phyloP scores from a whole-genome alignment of 2,888 invertebrate species.

The Eustalomyia histrio region DNA sequence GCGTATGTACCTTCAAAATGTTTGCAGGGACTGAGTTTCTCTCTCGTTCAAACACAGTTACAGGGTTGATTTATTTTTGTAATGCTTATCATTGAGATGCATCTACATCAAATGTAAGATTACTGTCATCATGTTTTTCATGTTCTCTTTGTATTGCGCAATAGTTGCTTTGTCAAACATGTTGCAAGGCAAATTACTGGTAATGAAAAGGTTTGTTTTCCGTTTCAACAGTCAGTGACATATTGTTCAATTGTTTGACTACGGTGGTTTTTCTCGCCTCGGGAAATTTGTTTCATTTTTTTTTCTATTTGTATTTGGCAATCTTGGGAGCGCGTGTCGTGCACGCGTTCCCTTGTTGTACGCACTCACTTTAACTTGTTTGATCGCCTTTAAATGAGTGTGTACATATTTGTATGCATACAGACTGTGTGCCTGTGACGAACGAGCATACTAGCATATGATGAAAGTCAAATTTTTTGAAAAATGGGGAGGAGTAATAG shows the following conservation, averaged over 20 bases:
- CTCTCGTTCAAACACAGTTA: slow-evolving; percentile 25
- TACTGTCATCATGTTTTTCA: slow-evolving; percentile 75
- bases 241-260: slow-evolving; percentile 72
- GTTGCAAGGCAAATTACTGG: slow-evolving; percentile 65
- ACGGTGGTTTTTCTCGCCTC: slow-evolving; percentile 78
- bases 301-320: slow-evolving; percentile 57
- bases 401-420: slow-evolving; percentile 57
- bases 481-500: slow-evolving; percentile 38
- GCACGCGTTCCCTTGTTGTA: slow-evolving; percentile 68
- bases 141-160: slow-evolving; percentile 47
- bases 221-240: slow-evolving; percentile 65
- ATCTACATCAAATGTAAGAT: slow-evolving; percentile 75
- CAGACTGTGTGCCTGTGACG: background rate
- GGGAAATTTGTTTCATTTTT: slow-evolving; percentile 68
- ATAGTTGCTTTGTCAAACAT: slow-evolving; percentile 56
- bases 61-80: slow-evolving; percentile 26
- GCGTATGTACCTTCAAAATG: no score
- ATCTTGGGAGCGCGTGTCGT: slow-evolving; percentile 68
- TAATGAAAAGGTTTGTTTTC: slow-evolving; percentile 78
- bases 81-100: slow-evolving; percentile 57
- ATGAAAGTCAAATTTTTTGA: slow-evolving; percentile 53
- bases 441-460: slow-evolving; percentile 29
- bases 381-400: slow-evolving; percentile 67
- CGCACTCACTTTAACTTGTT: slow-evolving; percentile 64
- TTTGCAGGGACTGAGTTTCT: background rate